A percentile compares a stretch with the other conserved stretches of the same genome.
Evolutionary conservation across 53 echinoderm and acorn worm species (phyloP).

Genomic region (Temnopleurus reevesii): DNA sequence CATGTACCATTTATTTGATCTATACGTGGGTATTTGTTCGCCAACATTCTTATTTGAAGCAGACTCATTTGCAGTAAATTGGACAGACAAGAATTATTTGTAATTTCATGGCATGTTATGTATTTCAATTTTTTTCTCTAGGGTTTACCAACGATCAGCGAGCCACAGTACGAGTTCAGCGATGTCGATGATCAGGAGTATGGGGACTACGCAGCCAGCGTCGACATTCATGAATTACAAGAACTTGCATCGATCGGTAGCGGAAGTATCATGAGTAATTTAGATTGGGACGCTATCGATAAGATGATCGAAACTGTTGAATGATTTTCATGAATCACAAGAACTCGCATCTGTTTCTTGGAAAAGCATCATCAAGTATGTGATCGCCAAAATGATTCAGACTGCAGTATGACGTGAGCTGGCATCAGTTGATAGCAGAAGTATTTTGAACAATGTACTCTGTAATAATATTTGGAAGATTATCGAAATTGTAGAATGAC

Average conservation of each 20-base stretch:
- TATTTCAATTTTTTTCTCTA: not conserved
- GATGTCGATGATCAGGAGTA: conserved; percentile 61
- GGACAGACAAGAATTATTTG: no score
- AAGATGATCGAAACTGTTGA: conserved; percentile 82
- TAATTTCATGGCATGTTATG: no score
- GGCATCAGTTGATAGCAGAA: conserved; percentile 49
- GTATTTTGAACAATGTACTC: conserved; percentile 71
- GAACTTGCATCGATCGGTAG: conserved; percentile 82
- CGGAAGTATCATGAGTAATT: conserved; percentile 82
- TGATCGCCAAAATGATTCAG: no score
- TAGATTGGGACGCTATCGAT: conserved; percentile 94
- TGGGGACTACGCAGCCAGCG: conserved; percentile 73
- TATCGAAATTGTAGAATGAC: conserved; percentile 71
- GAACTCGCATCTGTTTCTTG: not conserved
- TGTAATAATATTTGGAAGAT: conserved; percentile 82
- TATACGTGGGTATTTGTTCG: no score
- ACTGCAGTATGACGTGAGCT: conserved; percentile 32
- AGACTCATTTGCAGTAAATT: no score
- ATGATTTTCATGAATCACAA: not conserved
- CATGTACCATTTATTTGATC: no score
- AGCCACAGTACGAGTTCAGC: conserved; percentile 41
- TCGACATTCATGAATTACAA: conserved; percentile 73
- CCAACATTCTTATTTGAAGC: no score
- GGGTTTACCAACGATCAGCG: conserved; percentile 43
- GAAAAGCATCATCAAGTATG: no score